Base-by-base conservation (phyloP, 2,797 vertebrate species). In the Danio tinwini region DNA sequence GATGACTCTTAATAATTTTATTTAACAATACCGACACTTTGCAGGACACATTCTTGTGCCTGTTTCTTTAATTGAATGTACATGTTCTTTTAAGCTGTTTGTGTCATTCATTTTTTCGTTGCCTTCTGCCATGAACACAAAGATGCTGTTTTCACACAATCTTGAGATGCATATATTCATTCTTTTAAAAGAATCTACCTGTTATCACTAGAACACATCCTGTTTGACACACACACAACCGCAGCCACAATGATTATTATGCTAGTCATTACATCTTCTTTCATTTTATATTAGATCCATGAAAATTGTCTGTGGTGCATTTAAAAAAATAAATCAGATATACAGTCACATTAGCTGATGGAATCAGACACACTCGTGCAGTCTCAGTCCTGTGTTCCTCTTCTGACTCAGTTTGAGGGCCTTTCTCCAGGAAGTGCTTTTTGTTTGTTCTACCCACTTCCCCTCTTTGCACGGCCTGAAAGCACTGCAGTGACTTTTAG, bases 381-480 rank as follows among this genome's bases (percentile, higher is more conserved):
- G 7, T 65, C 67, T 53, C 29, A 69, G 47, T 44, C 10, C 61
- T 47, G 40, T 68, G 75, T 83, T 83, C 83, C 83, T 82, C 69
- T 80, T 81, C 64, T 13, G 1, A 70, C 14, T 58, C 39, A 19
- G 5, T 29, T 10, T 39, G 6, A 62, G 39, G 5, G 8, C 37
- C 21, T 63, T 63, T 68, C 39, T 70, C 70, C 85, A 87, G 85
- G 85, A 87, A 86, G 80, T 83, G 71, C 17, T 78, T 40, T 65
- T 52, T 47, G 56, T 73, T 79, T 71, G 63, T 47, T 73, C 12
- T 67, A 62, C 65, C 68, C 83, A 84, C 82, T 84, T 84, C 83
- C 85, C 83, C 64, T 85, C 69, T 79, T 63, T 49, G 44, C 61
- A 47, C 44, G 39, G 65, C 45, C 63, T 77, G 16, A 69, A 61